phyloP scores from a whole-genome alignment of 1,140 invertebrate species.

The Lysiphlebus fabarum region DNA sequence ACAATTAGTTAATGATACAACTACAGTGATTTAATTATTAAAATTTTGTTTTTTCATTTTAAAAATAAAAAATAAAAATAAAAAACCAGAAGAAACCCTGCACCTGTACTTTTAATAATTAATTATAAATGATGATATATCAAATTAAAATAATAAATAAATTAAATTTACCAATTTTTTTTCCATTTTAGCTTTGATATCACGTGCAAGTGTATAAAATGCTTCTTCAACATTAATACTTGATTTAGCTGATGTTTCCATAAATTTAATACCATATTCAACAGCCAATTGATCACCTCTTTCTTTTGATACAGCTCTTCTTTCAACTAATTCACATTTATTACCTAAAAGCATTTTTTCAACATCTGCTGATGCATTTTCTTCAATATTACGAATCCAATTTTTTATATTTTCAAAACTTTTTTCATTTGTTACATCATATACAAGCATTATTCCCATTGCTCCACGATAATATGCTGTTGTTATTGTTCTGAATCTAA shows the following conservation, averaged over 20 bases:
- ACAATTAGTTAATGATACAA: neutral
- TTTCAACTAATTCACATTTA: slow-evolving; percentile 90
- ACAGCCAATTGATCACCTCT: slow-evolving; percentile 70
- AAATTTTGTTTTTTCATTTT: too few species aligned
- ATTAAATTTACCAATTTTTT: slow-evolving; percentile 80
- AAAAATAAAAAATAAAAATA: too few species aligned
- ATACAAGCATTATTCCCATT: slow-evolving; percentile 99
- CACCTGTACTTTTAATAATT: too few species aligned
- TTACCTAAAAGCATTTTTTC: slow-evolving; percentile 95
- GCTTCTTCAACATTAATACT: slow-evolving; percentile 89
- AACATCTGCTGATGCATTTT: slow-evolving; percentile 90
- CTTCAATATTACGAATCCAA: slow-evolving; percentile 98
- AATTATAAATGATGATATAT: too few species aligned
- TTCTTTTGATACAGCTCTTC: slow-evolving; percentile 77
- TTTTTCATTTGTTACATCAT: slow-evolving; percentile 97
- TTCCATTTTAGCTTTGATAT: slow-evolving; percentile 94
- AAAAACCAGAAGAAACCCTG: too few species aligned
- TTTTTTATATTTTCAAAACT: slow-evolving; percentile 99
- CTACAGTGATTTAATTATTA: too few species aligned
- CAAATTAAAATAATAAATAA: neutral
- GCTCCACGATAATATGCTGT: slow-evolving; percentile 97
- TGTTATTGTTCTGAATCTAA: slow-evolving; percentile 84
- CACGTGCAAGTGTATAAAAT: slow-evolving; percentile 88
- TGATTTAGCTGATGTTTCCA: slow-evolving; percentile 90
- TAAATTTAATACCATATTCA: slow-evolving; percentile 91